These are phyloP conservation scores for Hemiscyllium ocellatum DNA, from an alignment of 2,113 vertebrate genomes.

Conservation along the genomic window DNA sequence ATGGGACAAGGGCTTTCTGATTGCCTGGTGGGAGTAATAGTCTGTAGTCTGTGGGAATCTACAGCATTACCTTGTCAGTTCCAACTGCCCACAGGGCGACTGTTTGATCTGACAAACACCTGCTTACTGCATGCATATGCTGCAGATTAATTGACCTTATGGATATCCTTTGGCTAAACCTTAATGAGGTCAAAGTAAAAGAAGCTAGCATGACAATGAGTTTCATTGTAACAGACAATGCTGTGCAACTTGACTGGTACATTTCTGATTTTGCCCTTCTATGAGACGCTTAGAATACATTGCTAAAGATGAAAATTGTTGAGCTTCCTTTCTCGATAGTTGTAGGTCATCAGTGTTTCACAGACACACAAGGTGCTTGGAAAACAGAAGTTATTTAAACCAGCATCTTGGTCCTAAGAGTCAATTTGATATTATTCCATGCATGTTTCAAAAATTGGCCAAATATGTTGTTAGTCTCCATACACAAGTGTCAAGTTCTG, in stretches of 20 bases:
- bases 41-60: background rate
- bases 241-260: background rate
- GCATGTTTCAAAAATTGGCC: too few species aligned
- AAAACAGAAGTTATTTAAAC: too few species aligned
- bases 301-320: too few species aligned
- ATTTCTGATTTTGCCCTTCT: too few species aligned
- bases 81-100: background rate
- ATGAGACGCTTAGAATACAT: too few species aligned
- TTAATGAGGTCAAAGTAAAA: background rate
- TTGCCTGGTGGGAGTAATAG: background rate
- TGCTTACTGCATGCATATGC: background rate
- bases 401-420: too few species aligned
- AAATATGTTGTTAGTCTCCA: too few species aligned
- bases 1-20: background rate
- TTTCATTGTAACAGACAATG: background rate
- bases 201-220: background rate
- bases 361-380: too few species aligned
- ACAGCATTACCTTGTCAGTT: background rate
- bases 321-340: too few species aligned
- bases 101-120: background rate
- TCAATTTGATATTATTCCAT: too few species aligned
- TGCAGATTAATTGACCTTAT: background rate
- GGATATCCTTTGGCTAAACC: background rate
- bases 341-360: too few species aligned
- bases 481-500: too few species aligned